A percentile compares a stretch with the other conserved stretches of the same genome.
Conservation (phyloP, 1,140 invertebrate genomes). For the Pseudomyrmex gracilis region DNA sequence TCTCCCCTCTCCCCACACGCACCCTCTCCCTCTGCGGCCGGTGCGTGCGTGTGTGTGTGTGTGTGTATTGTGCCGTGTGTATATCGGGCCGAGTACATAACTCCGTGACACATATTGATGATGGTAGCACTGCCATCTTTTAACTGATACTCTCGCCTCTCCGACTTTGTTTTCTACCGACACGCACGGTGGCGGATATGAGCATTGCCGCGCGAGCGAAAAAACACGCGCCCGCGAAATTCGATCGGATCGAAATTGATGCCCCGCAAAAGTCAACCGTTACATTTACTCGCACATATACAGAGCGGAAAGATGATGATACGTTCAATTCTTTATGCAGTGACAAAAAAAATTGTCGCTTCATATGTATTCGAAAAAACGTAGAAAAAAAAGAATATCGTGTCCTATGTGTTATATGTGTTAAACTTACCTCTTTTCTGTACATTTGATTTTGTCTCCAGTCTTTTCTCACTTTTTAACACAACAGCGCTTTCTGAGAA, state of each 20-base stretch:
- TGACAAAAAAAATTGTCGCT: no score
- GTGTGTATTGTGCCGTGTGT: conserved; percentile 31
- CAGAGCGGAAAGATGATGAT: neutral
- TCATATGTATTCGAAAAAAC: neutral
- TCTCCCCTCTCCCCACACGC: conserved; percentile 34
- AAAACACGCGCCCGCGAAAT: conserved; percentile 1
- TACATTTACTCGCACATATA: neutral
- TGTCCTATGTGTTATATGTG: no score
- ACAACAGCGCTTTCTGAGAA: no score
- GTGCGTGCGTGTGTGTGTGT: neutral
- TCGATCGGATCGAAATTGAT: conserved; percentile 23
- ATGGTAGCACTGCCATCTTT: conserved; percentile 83
- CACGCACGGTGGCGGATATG: conserved; percentile 28
- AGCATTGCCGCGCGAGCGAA: conserved; percentile 26
- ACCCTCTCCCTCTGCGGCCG: neutral
- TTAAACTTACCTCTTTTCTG: neutral
- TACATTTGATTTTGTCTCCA: neutral
- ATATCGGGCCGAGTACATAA: conserved; percentile 75
- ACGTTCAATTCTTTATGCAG: neutral
- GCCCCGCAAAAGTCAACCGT: neutral
- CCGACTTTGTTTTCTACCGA: conserved; percentile 46
- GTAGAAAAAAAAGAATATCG: neutral
- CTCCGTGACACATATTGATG: conserved; percentile 84
- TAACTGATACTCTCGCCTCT: conserved; percentile 73
- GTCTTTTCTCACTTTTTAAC: no score